Evolutionary conservation across 53 echinoderm and acorn worm genomes (phyloP).

Genomic region (Holothuria leucospilota): DNA sequence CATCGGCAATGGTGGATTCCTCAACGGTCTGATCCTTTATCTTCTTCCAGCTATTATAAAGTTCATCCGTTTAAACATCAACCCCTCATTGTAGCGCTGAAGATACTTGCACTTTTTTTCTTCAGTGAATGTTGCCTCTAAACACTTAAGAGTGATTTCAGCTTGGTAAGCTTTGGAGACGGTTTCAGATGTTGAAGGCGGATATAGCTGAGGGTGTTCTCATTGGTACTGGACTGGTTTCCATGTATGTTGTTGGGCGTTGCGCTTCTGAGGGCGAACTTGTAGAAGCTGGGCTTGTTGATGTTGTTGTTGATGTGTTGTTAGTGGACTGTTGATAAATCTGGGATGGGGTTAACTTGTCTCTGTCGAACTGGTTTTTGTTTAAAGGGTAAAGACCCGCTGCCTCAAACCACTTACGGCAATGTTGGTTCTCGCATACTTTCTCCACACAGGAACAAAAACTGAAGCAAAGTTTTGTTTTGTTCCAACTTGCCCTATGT

Average conservation of each 20-base stretch:
- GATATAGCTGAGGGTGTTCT: too few relatives aligned
- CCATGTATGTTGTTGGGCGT: too few relatives aligned
- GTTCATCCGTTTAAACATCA: not conserved
- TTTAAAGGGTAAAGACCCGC: too few relatives aligned
- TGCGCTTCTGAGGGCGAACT: too few relatives aligned
- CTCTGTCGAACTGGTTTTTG: too few relatives aligned
- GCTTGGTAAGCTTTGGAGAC: not conserved
- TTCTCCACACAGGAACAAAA: not conserved
- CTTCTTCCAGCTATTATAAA: not conserved
- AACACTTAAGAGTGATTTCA: not conserved
- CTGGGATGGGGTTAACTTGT: too few relatives aligned
- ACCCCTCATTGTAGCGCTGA: not conserved
- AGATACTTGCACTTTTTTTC: not conserved
- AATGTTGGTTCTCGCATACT: too few relatives aligned
- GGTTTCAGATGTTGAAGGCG: too few relatives aligned
- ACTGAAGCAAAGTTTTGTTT: slow-evolving; percentile 44
- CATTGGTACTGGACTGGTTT: too few relatives aligned
- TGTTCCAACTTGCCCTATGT: slow-evolving; percentile 29
- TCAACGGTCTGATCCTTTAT: not conserved
- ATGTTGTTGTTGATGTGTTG: too few relatives aligned
- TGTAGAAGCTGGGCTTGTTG: too few relatives aligned
- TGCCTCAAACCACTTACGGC: not conserved
- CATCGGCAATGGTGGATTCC: not conserved
- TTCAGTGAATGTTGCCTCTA: not conserved
- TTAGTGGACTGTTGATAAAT: too few relatives aligned